phyloP scores from a whole-genome alignment of 2,113 vertebrate genomes.

The Pogona vitticeps region DNA sequence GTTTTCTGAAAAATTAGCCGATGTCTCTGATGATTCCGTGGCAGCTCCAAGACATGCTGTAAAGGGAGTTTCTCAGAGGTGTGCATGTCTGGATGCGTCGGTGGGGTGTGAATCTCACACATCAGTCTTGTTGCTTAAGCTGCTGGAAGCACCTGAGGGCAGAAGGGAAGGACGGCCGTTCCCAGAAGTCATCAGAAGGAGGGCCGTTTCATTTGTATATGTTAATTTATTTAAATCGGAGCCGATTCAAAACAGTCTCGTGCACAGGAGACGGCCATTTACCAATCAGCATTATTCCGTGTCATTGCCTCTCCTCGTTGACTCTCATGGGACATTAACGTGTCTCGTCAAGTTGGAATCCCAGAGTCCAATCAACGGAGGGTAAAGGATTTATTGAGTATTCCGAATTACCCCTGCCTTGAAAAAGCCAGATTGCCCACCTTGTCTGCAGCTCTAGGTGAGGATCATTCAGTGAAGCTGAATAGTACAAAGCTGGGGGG shows the following conservation, averaged over 20 bases:
- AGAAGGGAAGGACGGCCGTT: neutral
- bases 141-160: neutral
- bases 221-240: neutral
- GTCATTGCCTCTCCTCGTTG: neutral
- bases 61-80: neutral
- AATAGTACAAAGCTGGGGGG: no score
- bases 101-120: neutral
- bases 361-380: no score
- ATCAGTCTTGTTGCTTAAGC: neutral
- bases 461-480: no score
- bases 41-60: neutral
- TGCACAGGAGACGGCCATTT: neutral
- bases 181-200: neutral
- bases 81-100: no score
- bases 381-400: no score
- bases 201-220: neutral
- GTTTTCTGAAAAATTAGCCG: neutral
- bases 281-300: neutral
- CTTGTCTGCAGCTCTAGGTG: no score
- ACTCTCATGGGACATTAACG: no score
- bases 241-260: neutral
- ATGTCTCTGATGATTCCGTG: neutral
- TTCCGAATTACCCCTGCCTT: no score
- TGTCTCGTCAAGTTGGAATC: no score
- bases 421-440: no score